Evolutionary conservation across 2,113 vertebrate genomes (phyloP), one percentile per base, ranked within the genome.

Genomic region (Calyptommatus sinebrachiatus): DNA sequence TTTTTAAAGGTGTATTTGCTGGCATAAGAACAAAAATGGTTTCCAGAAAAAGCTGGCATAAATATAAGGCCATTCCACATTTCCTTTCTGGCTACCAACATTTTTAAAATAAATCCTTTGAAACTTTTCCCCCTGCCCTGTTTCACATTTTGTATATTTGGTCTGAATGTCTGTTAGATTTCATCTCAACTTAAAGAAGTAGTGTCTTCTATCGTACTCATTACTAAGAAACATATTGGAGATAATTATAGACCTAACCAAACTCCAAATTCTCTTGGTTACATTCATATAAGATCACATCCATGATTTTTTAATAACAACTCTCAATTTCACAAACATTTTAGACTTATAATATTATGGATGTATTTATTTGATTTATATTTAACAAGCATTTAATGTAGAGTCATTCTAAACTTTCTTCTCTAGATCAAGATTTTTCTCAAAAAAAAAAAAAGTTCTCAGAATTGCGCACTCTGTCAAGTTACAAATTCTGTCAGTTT

Each of bases 141-240:
- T 0, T 12, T 18, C 12, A 73, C 28, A 1, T 82, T 82, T 77
- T 61, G 57, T 66, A 22, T n/a, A 29, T n/a, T 80, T 79, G 57
- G 45, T 1, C 53, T 8, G 10, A 45, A 70, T 2, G 0, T 57
- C 73, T 57, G 1, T 0, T 28, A 61, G 67, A 31, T 45, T 24
- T 26, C 28, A 18, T 45, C 63, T 8, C 50, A 83, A 21, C 78
- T 79, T 65, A 73, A 71, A 31, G 57, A 24, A 31, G 0, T 0
- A 4, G 11, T 1, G 31, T 0, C 0, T 72, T 80, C 71, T 29
- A 12, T 0, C 0, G 21, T 46, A 21, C 18, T 57, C 20, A 11
- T 57, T 63, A 67, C 41, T 18, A 74, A 14, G 45, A 21, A 68
- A 65, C 28, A 45, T 68, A 61, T 72, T 68, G 26, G 63, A 61